A percentile compares a stretch with the other conserved stretches of the same genome.
phyloP scores from a whole-genome alignment of 2,888 invertebrate species.

The Panzeria rudis region DNA sequence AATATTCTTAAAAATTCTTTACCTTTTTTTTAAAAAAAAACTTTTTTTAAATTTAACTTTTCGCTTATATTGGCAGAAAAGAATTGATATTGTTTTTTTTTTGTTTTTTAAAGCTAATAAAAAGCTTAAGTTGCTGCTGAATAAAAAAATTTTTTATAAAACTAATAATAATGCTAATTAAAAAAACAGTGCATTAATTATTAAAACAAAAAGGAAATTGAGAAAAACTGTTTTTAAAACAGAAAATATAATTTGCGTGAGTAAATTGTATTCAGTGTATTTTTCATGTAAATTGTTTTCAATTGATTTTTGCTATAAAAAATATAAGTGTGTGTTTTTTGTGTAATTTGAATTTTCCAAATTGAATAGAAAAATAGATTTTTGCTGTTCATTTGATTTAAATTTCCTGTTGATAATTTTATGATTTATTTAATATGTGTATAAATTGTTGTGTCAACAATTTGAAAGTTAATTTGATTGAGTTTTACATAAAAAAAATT shows the following conservation, averaged over 20 bases:
- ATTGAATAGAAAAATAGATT: constrained; percentile 25
- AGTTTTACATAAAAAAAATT: constrained; percentile 38
- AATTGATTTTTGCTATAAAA: constrained; percentile 52
- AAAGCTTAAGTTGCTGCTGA: constrained; percentile 71
- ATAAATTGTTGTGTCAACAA: constrained; percentile 78
- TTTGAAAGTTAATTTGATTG: constrained; percentile 31
- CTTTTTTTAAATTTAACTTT: constrained; percentile 37
- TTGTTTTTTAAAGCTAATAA: constrained; percentile 65
- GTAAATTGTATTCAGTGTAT: constrained; percentile 48
- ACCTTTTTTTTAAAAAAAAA: constrained; percentile 23
- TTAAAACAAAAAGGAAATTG: constrained; percentile 34
- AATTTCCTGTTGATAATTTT: constrained; percentile 41
- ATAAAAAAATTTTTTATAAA: constrained; percentile 15
- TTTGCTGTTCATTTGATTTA: constrained; percentile 58
- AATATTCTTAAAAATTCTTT: constrained; percentile 79
- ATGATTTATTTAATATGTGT: constrained; percentile 78
- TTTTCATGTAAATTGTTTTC: constrained; percentile 48
- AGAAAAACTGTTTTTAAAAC: constrained; percentile 10
- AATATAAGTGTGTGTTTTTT: constrained; percentile 73
- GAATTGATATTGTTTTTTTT: constrained; percentile 50
- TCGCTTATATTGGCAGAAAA: constrained; percentile 49
- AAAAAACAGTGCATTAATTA: constrained; percentile 61
- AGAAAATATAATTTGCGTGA: constrained; percentile 64
- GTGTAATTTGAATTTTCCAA: constrained; percentile 56
- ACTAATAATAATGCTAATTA: constrained; percentile 52